phyloP scores from a whole-genome alignment of 2,797 vertebrate species.

The Sciurus carolinensis region DNA sequence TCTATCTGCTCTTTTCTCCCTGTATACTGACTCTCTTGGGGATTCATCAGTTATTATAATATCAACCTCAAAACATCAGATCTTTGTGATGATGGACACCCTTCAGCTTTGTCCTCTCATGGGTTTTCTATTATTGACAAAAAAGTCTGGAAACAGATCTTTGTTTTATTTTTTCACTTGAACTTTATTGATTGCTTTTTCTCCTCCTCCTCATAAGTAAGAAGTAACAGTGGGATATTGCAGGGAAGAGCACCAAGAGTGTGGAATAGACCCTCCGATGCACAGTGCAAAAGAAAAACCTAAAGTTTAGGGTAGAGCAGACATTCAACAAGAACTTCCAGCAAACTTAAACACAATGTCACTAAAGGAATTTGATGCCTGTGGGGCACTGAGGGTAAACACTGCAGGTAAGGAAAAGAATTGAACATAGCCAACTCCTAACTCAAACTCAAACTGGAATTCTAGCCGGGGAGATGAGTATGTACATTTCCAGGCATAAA shows the following conservation, averaged over 20 bases:
- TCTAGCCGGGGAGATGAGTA: neutral
- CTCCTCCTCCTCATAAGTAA: neutral
- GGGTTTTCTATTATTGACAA: neutral
- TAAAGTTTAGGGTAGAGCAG: neutral
- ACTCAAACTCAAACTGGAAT: neutral
- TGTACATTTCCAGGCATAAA: neutral
- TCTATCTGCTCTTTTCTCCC: neutral
- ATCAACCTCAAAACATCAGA: neutral
- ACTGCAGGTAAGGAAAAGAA: neutral
- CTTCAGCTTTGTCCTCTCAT: neutral
- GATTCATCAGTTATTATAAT: neutral
- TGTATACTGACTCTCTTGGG: neutral
- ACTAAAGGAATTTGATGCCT: neutral
- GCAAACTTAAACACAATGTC: neutral
- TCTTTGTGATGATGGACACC: neutral
- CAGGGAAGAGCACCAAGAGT: neutral
- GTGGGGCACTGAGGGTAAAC: neutral
- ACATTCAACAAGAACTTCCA: neutral
- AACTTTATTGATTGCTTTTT: neutral
- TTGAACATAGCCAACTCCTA: neutral
- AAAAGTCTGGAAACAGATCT: neutral
- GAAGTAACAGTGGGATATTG: neutral
- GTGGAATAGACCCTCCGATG: neutral
- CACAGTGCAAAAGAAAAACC: neutral
- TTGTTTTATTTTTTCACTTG: neutral